phyloP scores from a whole-genome alignment of 2,113 vertebrate species.

The Bubo blakistoni region DNA sequence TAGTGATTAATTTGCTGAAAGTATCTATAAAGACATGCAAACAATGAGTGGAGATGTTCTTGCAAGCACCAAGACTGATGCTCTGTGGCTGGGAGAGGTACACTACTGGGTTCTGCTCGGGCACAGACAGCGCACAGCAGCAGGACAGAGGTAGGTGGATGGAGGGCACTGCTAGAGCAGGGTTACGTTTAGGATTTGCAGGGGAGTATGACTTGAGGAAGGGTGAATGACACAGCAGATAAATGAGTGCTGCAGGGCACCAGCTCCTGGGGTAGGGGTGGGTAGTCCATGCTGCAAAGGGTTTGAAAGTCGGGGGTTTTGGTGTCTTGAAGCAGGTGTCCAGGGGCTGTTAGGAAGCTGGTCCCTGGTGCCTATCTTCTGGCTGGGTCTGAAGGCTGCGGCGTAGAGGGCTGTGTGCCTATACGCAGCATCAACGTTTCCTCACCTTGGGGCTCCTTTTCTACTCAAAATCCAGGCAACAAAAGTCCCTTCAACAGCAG shows the following conservation, averaged over 20 bases:
- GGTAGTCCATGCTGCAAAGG: not conserved
- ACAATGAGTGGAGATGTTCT: not conserved
- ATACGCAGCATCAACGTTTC: not conserved
- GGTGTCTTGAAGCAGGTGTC: not conserved
- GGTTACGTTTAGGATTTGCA: not conserved
- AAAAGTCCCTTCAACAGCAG: not conserved
- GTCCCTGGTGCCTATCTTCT: not conserved
- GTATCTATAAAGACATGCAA: not conserved
- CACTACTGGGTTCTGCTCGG: not conserved
- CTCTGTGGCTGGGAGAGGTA: not conserved
- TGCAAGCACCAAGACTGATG: not conserved
- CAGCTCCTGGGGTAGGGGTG: not conserved
- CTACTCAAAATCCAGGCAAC: not conserved
- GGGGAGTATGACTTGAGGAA: not conserved
- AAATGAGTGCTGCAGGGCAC: not conserved
- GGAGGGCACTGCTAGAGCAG: not conserved
- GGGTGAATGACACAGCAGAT: not conserved
- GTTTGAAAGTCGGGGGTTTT: not conserved
- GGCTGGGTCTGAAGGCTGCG: not conserved
- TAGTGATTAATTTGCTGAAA: not conserved
- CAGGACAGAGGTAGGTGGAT: not conserved
- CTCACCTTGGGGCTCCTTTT: not conserved
- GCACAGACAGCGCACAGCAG: accelerated
- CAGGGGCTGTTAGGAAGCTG: not conserved
- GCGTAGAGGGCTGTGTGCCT: not conserved